These are phyloP conservation scores for Poecile montanus DNA, from an alignment of 2,797 vertebrate genomes.

Conservation along the genomic window DNA sequence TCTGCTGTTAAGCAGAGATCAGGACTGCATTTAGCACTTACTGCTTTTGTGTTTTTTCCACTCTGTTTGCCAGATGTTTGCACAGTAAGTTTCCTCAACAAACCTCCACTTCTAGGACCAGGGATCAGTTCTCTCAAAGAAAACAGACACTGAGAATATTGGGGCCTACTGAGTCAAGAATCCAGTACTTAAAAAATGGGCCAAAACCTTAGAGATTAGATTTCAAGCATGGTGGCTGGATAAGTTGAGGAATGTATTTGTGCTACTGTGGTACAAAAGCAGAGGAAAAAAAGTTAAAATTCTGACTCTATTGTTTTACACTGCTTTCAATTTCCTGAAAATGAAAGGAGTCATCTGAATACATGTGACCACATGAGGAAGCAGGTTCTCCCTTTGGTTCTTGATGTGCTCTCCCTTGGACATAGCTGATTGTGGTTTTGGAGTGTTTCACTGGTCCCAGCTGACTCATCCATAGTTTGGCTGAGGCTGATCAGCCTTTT, in stretches of 20 bases:
- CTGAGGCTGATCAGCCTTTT: neutral
- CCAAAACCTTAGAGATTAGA: neutral
- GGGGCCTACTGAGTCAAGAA: neutral
- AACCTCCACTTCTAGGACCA: neutral
- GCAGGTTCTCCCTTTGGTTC: neutral
- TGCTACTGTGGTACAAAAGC: neutral
- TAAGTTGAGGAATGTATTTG: neutral
- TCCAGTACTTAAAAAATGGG: neutral
- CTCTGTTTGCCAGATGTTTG: neutral
- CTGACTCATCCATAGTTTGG: neutral
- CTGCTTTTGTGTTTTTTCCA: neutral
- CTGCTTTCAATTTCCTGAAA: neutral
- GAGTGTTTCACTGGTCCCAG: neutral
- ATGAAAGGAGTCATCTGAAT: neutral
- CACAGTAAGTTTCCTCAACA: neutral
- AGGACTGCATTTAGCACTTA: neutral
- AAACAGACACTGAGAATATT: neutral
- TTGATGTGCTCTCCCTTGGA: neutral
- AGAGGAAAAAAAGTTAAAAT: neutral
- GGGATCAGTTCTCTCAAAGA: neutral
- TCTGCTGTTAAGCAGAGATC: neutral
- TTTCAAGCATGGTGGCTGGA: neutral
- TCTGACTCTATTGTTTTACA: neutral
- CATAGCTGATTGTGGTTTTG: neutral
- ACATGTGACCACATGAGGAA: neutral